Evolutionary conservation across 2,113 vertebrate genomes (phyloP).

Genomic region (Gallinago undulata): DNA sequence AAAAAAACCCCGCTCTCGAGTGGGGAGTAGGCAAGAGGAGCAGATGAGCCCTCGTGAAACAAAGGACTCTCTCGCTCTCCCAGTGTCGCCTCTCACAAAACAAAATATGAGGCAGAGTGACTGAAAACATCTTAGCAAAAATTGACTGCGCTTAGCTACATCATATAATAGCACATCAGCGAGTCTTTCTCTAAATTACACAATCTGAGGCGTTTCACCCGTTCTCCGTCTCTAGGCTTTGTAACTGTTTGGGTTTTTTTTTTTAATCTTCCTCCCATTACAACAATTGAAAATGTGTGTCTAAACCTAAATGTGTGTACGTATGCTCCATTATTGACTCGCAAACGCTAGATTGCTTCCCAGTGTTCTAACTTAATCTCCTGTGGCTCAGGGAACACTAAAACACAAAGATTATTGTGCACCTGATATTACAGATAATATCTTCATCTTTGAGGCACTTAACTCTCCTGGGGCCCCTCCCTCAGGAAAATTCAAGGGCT

Average conservation of each 20-base stretch:
- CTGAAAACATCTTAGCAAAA: slow-evolving; percentile 46
- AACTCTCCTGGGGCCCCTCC: background rate
- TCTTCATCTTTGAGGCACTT: background rate
- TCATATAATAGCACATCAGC: background rate
- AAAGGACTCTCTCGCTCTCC: background rate
- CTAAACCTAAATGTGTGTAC: background rate
- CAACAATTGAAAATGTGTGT: background rate
- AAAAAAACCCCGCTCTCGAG: background rate
- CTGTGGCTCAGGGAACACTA: background rate
- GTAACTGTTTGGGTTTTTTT: background rate
- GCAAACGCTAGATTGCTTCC: background rate
- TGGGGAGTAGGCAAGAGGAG: background rate
- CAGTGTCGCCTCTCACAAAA: background rate
- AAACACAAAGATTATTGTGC: background rate
- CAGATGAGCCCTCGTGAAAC: slow-evolving; percentile 8
- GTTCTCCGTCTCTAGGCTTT: background rate
- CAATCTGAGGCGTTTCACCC: slow-evolving; percentile 2
- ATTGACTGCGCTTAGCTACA: background rate
- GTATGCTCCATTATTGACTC: background rate
- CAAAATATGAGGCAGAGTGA: slow-evolving; percentile 3
- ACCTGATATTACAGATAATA: background rate
- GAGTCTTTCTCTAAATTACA: slow-evolving; percentile 37
- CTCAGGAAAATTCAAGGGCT: slow-evolving; percentile 23
- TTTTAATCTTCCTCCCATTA: background rate
- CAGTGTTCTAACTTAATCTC: background rate